Base-by-base conservation (phyloP, 2,888 invertebrate genomes). In the Drosophila parthenogenetica region DNA sequence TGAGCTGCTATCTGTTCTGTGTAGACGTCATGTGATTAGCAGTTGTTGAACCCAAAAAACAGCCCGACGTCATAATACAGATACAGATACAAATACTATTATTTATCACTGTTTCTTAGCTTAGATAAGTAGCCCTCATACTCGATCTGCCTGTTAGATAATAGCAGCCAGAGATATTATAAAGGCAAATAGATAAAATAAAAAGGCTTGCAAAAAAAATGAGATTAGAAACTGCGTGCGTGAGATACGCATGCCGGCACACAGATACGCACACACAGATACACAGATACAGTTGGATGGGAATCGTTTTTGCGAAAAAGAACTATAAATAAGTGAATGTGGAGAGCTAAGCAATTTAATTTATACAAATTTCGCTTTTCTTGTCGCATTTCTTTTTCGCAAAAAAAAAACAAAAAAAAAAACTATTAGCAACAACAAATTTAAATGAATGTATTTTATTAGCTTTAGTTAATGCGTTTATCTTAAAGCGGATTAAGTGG, bases 11-110 rank as follows among this genome's bases (percentile, higher is more conserved):
- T 59, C 61, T 53, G 4, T 42, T 10, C 13, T 35, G 14, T 39
- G 17, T 11, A 16, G 13, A 32, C 65, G 61, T 67, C 78, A 70
- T 73, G 81, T 84, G 87, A 81, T 83, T 87, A 83, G 82, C 83
- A 87, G 87, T 83, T 83, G 81, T 84, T 87, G 83, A 83, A 83
- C 87, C 73, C 83, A 58, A 65, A 58, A 65, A 11, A 5, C 45
- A 48, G 42, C 43, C 78, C 72, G 72, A 75, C 79, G 76, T 82
- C 71, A 72, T 49, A 62, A 48, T 49, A 67, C 46, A 7, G 17
- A 29, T 29, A 29, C 51, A 63, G 55, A 54, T 46, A 48, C 43
- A 45, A 22, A 42, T 50, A 13, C 32, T 8, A 29, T 29, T 29
- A 54, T 19, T 11, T 43, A 19, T 37, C 35, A 2, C 25, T 42